phyloP scores from a whole-genome alignment of 1,140 invertebrate genomes.

The Mamestra configurata region DNA sequence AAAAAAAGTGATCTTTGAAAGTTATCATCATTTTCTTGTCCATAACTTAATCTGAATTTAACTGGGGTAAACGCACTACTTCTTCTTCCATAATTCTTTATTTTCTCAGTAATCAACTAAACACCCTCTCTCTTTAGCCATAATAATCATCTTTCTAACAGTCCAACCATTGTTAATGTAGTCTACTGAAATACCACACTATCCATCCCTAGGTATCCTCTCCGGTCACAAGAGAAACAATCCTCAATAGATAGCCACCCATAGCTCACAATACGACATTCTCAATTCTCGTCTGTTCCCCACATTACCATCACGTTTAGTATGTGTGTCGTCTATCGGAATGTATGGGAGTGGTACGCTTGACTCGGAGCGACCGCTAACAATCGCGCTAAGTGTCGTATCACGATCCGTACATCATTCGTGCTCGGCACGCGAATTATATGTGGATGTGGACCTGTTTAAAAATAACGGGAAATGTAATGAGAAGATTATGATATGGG shows the following conservation, averaged over 20 bases:
- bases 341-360: slow-evolving; percentile 67
- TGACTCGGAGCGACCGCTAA: slow-evolving; percentile 28
- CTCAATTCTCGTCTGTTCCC: neutral
- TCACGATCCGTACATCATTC: slow-evolving; percentile 30
- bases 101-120: too few relatives aligned
- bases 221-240: neutral
- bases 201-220: neutral
- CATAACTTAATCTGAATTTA: too few relatives aligned
- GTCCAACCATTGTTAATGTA: too few relatives aligned
- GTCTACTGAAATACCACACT: too few relatives aligned
- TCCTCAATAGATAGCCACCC: neutral
- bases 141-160: too few relatives aligned
- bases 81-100: too few relatives aligned
- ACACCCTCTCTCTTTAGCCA: too few relatives aligned
- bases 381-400: slow-evolving; percentile 50
- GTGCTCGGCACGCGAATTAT: slow-evolving; percentile 17
- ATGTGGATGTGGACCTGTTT: neutral
- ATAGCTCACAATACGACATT: slow-evolving; percentile 8
- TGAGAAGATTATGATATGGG: neutral
- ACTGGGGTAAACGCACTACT: too few relatives aligned
- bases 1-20: too few relatives aligned
- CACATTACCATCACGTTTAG: slow-evolving; percentile 49
- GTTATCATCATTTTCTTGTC: too few relatives aligned
- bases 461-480: neutral
- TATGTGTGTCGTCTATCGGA: slow-evolving; percentile 68